Percentiles rank a stretch among this genome's conserved stretches.
These are phyloP conservation scores for Alviniconcha strummeri DNA, from an alignment of 2,888 invertebrate species.

Conservation along the genomic window DNA sequence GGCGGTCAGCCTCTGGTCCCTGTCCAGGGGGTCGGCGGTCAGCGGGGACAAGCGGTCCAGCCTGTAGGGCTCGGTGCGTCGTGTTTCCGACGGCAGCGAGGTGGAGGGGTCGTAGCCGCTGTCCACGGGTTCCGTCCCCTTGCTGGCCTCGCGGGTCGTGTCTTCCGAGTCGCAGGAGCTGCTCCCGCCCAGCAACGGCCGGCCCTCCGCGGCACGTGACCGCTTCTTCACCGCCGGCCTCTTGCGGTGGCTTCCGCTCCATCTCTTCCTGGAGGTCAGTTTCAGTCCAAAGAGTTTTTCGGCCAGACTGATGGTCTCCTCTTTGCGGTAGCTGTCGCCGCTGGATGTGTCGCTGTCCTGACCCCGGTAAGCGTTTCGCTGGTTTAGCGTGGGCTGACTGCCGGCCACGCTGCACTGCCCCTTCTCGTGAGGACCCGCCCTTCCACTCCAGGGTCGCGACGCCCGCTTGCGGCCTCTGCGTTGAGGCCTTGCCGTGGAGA, in stretches of 20 bases:
- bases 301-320: not conserved
- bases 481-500: too few relatives aligned
- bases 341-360: constrained; percentile 1
- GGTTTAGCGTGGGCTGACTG: not conserved
- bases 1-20: not conserved
- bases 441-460: too few relatives aligned
- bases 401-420: too few relatives aligned
- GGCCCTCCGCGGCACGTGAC: not conserved
- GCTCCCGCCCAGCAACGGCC: not conserved
- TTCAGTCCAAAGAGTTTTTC: constrained; percentile 2
- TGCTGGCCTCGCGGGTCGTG: constrained; percentile 10
- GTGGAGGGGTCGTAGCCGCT: not conserved
- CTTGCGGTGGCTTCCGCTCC: not conserved
- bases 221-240: not conserved
- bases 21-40: not conserved
- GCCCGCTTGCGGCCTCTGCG: too few relatives aligned
- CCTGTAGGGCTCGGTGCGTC: not conserved
- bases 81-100: not conserved
- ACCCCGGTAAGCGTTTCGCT: too few relatives aligned
- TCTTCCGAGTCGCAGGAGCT: constrained; percentile 10
- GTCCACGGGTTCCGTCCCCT: constrained; percentile 9
- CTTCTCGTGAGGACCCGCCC: too few relatives aligned
- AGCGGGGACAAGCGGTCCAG: not conserved
- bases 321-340: not conserved
- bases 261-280: constrained; percentile 3